These are phyloP conservation scores for Dinothrombium tinctorium DNA, from an alignment of 1,140 invertebrate species.

Conservation along the genomic window DNA sequence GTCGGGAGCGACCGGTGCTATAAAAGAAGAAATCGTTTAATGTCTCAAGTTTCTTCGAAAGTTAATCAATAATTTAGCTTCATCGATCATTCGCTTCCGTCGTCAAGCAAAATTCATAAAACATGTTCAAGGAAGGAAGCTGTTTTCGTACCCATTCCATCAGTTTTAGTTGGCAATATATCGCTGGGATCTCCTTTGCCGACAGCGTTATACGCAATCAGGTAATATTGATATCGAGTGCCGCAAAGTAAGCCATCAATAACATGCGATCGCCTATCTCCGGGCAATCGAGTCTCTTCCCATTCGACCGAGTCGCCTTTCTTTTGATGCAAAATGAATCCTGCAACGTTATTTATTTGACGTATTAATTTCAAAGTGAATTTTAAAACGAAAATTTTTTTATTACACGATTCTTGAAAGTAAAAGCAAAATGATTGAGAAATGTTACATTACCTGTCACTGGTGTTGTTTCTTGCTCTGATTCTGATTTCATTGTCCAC, in stretches of 20 bases:
- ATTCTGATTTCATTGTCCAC: slow-evolving; percentile 11
- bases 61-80: neutral
- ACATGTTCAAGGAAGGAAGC: neutral
- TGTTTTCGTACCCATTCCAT: slow-evolving; percentile 11
- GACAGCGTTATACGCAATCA: slow-evolving; percentile 64
- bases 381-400: slow-evolving; percentile 9
- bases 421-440: neutral
- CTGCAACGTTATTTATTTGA: slow-evolving; percentile 12
- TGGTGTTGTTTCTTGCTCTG: neutral
- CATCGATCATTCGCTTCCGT: neutral
- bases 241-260: slow-evolving; percentile 30
- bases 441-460: neutral
- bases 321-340: slow-evolving; percentile 22
- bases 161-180: slow-evolving; percentile 14
- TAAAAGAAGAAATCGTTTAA: slow-evolving; percentile 1
- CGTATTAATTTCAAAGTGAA: slow-evolving; percentile 1
- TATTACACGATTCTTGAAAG: slow-evolving; percentile 9
- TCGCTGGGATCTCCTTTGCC: slow-evolving; percentile 54
- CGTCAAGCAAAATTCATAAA: neutral
- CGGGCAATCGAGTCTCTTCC: slow-evolving; percentile 21
- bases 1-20: slow-evolving; percentile 17
- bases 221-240: slow-evolving; percentile 58
- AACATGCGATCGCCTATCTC: neutral
- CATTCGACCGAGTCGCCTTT: slow-evolving; percentile 30
- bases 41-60: neutral